A percentile compares a stretch with the other conserved stretches of the same genome.
Conservation (phyloP, 2,797 vertebrate species). For the Spheniscus humboldti region DNA sequence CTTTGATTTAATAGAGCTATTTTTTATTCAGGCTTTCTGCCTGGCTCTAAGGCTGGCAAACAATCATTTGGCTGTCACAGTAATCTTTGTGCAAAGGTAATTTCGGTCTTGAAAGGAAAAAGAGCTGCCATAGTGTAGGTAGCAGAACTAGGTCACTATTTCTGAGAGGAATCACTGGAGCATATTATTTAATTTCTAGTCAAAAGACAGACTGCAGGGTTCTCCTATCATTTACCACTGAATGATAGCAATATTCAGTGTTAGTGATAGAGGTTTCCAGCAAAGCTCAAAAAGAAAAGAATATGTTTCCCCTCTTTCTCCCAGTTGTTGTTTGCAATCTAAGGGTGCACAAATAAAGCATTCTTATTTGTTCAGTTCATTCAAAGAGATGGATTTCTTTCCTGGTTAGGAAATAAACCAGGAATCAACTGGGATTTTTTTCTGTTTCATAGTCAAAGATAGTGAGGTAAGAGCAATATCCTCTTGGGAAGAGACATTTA, state of each 20-base stretch:
- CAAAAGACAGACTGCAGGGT: neutral
- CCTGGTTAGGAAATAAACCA: neutral
- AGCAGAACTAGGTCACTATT: constrained; percentile 8
- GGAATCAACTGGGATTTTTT: neutral
- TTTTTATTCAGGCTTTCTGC: neutral
- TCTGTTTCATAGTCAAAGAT: neutral
- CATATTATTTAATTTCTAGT: constrained; percentile 8
- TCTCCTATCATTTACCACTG: neutral
- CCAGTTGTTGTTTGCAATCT: neutral
- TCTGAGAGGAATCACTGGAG: constrained; percentile 12
- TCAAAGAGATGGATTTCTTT: neutral
- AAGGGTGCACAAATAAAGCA: neutral
- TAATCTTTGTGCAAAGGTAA: neutral
- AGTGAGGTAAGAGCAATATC: neutral
- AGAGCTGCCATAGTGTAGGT: neutral
- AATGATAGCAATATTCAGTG: neutral
- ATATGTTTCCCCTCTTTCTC: neutral
- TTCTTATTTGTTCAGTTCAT: neutral
- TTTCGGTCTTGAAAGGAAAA: neutral
- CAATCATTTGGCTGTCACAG: neutral
- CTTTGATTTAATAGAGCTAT: neutral
- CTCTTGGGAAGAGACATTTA: neutral
- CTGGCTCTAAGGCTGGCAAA: neutral
- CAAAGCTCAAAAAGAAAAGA: neutral
- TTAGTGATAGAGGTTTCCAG: neutral